A percentile compares a stretch with the other conserved stretches of the same genome.
Evolutionary conservation across 2,888 invertebrate species (phyloP).

Genomic region (Dioctria rufipes): DNA sequence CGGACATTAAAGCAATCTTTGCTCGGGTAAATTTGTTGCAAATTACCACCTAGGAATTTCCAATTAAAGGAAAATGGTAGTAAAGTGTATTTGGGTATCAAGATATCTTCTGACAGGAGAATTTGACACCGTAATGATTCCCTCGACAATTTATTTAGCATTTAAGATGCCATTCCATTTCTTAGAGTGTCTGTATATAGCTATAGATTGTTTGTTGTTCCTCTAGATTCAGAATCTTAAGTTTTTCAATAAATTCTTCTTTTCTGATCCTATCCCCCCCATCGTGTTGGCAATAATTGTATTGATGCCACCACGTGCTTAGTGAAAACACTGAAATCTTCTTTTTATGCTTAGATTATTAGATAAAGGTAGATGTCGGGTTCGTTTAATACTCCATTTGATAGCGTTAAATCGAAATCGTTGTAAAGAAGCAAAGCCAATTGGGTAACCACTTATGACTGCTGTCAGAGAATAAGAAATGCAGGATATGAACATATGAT

Average conservation of each 20-base stretch:
- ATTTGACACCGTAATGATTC: slow-evolving; percentile 8
- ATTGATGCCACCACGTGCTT: background rate
- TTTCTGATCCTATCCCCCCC: no score
- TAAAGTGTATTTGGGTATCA: background rate
- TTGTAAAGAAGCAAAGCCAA: slow-evolving; percentile 18
- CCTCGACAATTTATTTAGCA: background rate
- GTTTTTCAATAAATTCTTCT: no score
- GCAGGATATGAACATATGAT: background rate
- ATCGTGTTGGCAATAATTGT: background rate
- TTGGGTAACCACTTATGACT: background rate
- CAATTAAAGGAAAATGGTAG: background rate
- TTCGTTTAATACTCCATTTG: slow-evolving; percentile 21
- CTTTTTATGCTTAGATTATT: background rate
- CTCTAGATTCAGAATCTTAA: no score
- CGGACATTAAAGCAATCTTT: slow-evolving; percentile 12
- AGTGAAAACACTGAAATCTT: background rate
- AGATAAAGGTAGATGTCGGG: background rate
- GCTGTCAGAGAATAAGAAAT: background rate
- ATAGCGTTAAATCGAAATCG: slow-evolving; percentile 27
- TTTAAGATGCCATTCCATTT: slow-evolving; percentile 10
- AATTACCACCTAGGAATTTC: slow-evolving; percentile 10
- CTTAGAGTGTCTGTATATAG: background rate
- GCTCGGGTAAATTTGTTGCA: background rate
- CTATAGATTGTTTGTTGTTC: no score
- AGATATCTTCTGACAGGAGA: slow-evolving; percentile 3